These are phyloP conservation scores for Tetranychus piercei DNA, from an alignment of 2,888 invertebrate genomes.

Conservation along the genomic window DNA sequence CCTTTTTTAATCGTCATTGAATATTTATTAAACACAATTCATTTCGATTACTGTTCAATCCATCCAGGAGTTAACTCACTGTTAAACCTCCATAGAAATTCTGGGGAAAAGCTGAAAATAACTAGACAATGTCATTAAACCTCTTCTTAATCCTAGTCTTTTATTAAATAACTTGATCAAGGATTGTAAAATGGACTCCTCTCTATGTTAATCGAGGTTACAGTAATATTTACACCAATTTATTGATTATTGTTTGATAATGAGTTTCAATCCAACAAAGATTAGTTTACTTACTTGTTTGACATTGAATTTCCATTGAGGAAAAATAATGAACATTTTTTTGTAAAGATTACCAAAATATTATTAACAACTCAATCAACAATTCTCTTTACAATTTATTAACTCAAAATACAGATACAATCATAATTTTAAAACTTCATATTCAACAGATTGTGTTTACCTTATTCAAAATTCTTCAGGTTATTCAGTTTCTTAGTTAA, in stretches of 20 bases:
- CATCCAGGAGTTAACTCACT: neutral
- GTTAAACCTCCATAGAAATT: neutral
- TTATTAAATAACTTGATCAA: neutral
- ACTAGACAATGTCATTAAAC: neutral
- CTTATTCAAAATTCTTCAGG: no score
- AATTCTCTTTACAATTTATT: neutral
- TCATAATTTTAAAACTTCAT: neutral
- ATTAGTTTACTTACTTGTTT: constrained; percentile 1
- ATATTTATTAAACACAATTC: neutral
- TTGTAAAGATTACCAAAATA: neutral
- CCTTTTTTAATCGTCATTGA: neutral
- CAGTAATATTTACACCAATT: neutral
- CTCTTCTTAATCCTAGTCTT: neutral
- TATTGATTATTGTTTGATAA: neutral
- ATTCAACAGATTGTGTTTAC: neutral
- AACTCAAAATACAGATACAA: neutral
- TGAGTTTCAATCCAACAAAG: neutral
- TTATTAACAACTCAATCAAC: neutral
- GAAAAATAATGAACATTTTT: neutral
- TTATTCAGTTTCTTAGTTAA: neutral
- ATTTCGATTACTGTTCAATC: neutral
- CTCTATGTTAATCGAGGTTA: neutral
- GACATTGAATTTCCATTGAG: neutral
- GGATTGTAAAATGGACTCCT: neutral
- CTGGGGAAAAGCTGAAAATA: neutral